Evolutionary conservation across 2,113 vertebrate genomes (phyloP), one percentile per base, ranked within the genome.

Genomic region (Nesogale talazaci): DNA sequence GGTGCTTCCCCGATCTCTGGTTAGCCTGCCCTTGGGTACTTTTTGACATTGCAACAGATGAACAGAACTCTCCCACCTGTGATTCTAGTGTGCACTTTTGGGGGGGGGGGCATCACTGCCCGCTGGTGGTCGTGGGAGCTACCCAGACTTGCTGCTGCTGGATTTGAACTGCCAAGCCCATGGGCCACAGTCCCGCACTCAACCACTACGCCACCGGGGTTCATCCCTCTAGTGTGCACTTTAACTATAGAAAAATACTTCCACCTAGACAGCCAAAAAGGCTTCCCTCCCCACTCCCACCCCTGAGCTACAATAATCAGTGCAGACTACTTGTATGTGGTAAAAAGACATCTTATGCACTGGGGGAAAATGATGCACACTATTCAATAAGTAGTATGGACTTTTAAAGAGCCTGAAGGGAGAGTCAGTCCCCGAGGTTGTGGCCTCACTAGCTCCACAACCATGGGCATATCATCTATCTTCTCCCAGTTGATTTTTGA

Each of bases 401-500:
- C 12, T 77, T 83, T 83, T 86, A 85, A 74, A 80, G 83, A 95
- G 36, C 69, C 40, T 8, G 74, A 46, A 38, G 34, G 29, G 29
- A 31, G 27, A 86, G 9, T 74, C 72, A 59, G 86, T 80, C n/a
- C 52, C 72, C 46, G n/a, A n/a, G n/a, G 27, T 17, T 83, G 84
- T 85, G 79, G 85, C n/a, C 77, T 72, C 12, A 74, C 65, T 61
- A 65, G 31, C 27, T 87, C 19, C 27, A 46, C 29, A 40, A 83
- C 20, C 57, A 77, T 72, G 61, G 29, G 38, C 27, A 88, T 89
- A 16, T 69, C 31, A 1, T 36, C 3, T 70, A 56, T 88, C 4
- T 83, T 91, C 72, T 72, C 61, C n/a, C 52, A 42, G 29, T 46
- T 92, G 83, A 40, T 69, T 94, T 88, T 90, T 80, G 52, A 80